Percentiles rank a stretch among this genome's conserved stretches.
phyloP scores from a whole-genome alignment of 2,797 vertebrate genomes.

The Danio aesculapii region DNA sequence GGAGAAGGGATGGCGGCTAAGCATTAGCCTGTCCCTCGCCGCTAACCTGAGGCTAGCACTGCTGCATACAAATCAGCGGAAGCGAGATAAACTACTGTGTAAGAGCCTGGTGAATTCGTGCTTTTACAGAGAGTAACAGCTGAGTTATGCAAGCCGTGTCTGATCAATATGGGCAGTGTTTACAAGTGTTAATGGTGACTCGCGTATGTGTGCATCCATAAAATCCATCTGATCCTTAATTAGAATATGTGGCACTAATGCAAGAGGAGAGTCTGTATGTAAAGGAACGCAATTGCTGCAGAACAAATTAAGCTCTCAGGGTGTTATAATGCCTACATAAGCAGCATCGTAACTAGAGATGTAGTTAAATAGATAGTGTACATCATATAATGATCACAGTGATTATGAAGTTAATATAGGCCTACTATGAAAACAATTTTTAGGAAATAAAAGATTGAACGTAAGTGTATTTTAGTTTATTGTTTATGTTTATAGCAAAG shows the following conservation, averaged over 20 bases:
- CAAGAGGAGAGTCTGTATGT: not conserved
- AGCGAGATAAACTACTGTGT: constrained; percentile 26
- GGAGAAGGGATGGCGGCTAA: constrained; percentile 60
- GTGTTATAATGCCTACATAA: not conserved
- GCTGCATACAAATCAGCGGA: constrained; percentile 56
- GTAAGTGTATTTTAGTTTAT: too few species aligned
- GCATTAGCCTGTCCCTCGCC: constrained; percentile 53
- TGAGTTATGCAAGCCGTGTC: constrained; percentile 28
- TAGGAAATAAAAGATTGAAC: too few species aligned
- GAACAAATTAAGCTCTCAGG: not conserved
- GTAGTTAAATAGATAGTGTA: not conserved
- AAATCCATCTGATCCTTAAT: constrained; percentile 34
- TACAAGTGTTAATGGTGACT: constrained; percentile 44
- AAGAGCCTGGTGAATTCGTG: constrained; percentile 18
- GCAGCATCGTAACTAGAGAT: not conserved
- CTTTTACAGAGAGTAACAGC: constrained; percentile 38
- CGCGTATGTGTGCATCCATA: constrained; percentile 41
- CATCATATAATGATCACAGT: not conserved
- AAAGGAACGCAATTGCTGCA: not conserved
- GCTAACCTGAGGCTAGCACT: constrained; percentile 58
- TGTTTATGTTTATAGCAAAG: too few species aligned
- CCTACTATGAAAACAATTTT: too few species aligned
- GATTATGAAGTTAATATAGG: too few species aligned
- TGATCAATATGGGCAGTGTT: constrained; percentile 48
- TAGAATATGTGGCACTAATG: constrained; percentile 29